Conservation (phyloP, 2,888 invertebrate genomes). For the Camptogramma bilineatum region DNA sequence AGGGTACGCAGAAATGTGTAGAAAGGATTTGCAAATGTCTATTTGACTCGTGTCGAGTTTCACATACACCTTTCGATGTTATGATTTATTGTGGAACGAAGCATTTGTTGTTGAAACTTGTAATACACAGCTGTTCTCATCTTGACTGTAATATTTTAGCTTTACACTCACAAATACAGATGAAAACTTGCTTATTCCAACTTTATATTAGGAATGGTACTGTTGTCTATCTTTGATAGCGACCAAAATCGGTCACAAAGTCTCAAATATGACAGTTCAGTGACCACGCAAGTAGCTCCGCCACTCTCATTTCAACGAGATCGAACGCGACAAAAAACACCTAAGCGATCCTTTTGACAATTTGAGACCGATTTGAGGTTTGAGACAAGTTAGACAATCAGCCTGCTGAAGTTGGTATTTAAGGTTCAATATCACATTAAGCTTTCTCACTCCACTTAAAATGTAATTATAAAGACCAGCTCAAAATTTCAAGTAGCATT, state of each 20-base stretch:
- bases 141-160: too few species aligned
- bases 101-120: background rate
- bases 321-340: too few species aligned
- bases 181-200: too few species aligned
- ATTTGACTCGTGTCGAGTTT: slow-evolving; percentile 53
- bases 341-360: too few species aligned
- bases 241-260: too few species aligned
- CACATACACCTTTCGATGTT: slow-evolving; percentile 59
- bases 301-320: too few species aligned
- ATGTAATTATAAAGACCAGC: slow-evolving; percentile 7
- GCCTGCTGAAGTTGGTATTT: background rate
- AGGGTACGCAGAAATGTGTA: slow-evolving; percentile 55
- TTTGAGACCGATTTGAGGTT: too few species aligned
- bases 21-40: slow-evolving; percentile 61
- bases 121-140: slow-evolving; percentile 16
- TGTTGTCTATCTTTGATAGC: too few species aligned
- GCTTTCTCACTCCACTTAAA: background rate
- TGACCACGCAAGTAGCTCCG: too few species aligned
- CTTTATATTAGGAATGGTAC: too few species aligned
- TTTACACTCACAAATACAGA: too few species aligned
- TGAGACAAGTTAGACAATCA: background rate
- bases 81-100: slow-evolving; percentile 47
- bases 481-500: slow-evolving; percentile 16
- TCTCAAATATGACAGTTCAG: too few species aligned
- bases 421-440: background rate